A percentile compares a stretch with the other conserved stretches of the same genome.
Conservation (phyloP, 2,888 invertebrate genomes). For the Lasioglossum malachurum region DNA sequence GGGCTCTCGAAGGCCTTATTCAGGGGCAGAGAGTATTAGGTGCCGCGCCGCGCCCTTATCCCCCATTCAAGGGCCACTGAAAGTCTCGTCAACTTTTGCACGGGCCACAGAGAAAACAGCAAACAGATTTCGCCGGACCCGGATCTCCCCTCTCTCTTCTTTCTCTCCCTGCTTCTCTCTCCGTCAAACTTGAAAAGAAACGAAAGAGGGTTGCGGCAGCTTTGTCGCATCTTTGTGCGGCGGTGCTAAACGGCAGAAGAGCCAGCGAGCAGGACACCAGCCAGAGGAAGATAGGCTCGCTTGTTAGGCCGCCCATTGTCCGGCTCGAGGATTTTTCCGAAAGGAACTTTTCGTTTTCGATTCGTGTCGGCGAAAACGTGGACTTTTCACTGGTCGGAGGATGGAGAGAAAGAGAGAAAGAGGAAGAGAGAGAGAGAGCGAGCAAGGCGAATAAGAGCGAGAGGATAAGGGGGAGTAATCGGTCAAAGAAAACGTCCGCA, state of each 20-base stretch:
- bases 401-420: not conserved
- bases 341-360: conserved; percentile 53
- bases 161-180: not conserved
- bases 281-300: conserved; percentile 66
- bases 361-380: conserved; percentile 53
- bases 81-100: conserved; percentile 71
- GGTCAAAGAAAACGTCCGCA: conserved; percentile 65
- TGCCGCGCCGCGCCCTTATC: conserved; percentile 66
- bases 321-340: conserved; percentile 57
- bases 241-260: conserved; percentile 80
- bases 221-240: conserved; percentile 78
- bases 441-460: not conserved
- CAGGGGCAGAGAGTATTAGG: conserved; percentile 67
- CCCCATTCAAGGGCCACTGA: conserved; percentile 62
- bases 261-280: conserved; percentile 20
- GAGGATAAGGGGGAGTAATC: conserved; percentile 47
- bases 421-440: conserved; percentile 47
- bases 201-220: conserved; percentile 63
- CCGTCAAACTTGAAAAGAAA: conserved; percentile 47
- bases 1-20: conserved; percentile 73
- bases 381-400: conserved; percentile 44
- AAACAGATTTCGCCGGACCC: conserved; percentile 53
- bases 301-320: conserved; percentile 82
- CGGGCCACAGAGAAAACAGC: conserved; percentile 66
- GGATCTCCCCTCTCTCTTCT: not conserved